phyloP scores from a whole-genome alignment of 2,113 vertebrate species.

The Calidris pygmaea region DNA sequence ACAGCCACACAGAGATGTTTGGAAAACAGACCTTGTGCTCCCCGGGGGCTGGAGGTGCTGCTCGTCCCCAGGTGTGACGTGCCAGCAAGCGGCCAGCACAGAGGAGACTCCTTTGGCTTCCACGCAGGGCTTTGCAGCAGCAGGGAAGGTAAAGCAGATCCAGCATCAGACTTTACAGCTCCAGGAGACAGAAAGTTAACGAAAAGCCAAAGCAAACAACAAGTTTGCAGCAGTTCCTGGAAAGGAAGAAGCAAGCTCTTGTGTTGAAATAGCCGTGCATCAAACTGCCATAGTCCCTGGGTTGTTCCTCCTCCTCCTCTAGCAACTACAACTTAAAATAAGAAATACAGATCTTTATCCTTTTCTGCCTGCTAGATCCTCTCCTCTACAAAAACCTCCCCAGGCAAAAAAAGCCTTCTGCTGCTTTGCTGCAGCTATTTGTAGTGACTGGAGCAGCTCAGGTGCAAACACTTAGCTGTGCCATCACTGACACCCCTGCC shows the following conservation, averaged over 20 bases:
- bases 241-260: background rate
- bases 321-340: background rate
- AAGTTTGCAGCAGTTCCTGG: conserved; percentile 40
- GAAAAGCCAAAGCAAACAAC: conserved; percentile 71
- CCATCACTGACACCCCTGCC: conserved; percentile 34
- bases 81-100: background rate
- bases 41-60: background rate
- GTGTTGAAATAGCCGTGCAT: background rate
- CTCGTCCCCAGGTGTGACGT: fast-evolving
- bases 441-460: background rate
- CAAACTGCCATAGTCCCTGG: background rate
- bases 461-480: background rate
- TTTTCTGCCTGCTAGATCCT: fast-evolving
- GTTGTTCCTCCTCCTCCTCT: background rate
- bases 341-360: background rate
- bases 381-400: no score
- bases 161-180: conserved; percentile 34
- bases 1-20: fast-evolving
- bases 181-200: background rate
- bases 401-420: background rate
- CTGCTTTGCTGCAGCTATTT: conserved; percentile 29
- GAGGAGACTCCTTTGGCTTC: background rate
- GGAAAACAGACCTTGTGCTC: fast-evolving
- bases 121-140: background rate
- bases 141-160: conserved; percentile 13